Evolutionary conservation across 2,888 invertebrate species (phyloP).

Genomic region (Vanessa cardui): DNA sequence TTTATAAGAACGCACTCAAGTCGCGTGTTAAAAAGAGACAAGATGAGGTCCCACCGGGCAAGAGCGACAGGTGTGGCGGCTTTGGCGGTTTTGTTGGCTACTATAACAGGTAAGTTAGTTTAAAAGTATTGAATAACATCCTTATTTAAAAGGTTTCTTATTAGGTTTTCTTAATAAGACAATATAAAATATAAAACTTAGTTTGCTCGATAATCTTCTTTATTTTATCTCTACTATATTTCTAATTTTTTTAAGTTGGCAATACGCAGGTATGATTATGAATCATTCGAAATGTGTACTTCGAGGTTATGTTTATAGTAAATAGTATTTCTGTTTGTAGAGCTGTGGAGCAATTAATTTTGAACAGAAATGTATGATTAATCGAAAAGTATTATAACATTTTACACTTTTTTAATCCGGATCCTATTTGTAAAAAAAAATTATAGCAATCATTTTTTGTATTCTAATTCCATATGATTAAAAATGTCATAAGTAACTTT

Average conservation of each 20-base stretch:
- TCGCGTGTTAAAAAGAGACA: conserved; percentile 76
- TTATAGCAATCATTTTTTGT: too few relatives aligned
- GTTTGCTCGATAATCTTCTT: not conserved
- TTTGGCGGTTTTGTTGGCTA: conserved; percentile 71
- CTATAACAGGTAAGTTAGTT: conserved; percentile 73
- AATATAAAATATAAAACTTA: not conserved
- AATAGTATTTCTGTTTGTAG: not conserved
- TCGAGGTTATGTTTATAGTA: conserved; percentile 42
- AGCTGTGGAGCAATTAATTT: not conserved
- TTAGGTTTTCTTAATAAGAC: conserved; percentile 31
- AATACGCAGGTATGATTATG: conserved; percentile 44
- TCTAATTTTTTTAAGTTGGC: conserved; percentile 48
- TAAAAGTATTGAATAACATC: conserved; percentile 37
- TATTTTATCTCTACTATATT: conserved; percentile 33
- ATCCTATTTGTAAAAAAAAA: too few relatives aligned
- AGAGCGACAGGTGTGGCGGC: conserved; percentile 80
- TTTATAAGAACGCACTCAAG: conserved; percentile 63
- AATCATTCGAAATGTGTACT: conserved; percentile 49
- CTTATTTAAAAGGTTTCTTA: conserved; percentile 40
- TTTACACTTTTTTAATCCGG: too few relatives aligned
- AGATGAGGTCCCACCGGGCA: conserved; percentile 68
- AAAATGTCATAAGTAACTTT: too few relatives aligned
- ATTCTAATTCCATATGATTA: too few relatives aligned
- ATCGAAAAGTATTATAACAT: not conserved
- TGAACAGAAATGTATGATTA: not conserved